These are phyloP conservation scores for Lamellibrachia luymesi DNA, from an alignment of 1,140 invertebrate species.

Conservation along the genomic window DNA sequence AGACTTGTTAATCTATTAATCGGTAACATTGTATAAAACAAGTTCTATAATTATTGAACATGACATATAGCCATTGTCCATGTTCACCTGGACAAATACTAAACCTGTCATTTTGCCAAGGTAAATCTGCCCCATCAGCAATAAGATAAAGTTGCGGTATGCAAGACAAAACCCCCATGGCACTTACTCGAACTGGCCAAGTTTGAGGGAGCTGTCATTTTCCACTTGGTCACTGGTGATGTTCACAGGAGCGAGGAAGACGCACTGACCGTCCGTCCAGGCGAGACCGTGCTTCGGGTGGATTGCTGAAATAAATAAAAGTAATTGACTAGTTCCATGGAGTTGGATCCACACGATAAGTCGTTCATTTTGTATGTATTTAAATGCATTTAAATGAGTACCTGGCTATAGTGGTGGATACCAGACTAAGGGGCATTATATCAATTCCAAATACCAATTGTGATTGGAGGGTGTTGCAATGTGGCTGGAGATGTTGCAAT, in stretches of 20 bases:
- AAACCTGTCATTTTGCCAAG: neutral
- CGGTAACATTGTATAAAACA: neutral
- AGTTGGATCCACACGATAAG: no score
- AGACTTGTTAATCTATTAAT: neutral
- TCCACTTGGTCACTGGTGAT: conserved; percentile 31
- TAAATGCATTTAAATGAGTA: no score
- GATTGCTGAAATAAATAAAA: conserved; percentile 31
- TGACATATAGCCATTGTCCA: neutral
- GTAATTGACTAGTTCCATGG: neutral
- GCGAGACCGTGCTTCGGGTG: conserved; percentile 42
- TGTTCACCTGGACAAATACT: neutral
- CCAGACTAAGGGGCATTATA: no score
- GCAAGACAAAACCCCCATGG: neutral
- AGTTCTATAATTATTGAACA: neutral
- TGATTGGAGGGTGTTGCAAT: neutral
- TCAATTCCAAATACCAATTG: no score
- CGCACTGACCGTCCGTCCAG: conserved; percentile 41
- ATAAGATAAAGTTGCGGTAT: neutral
- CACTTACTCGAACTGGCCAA: conserved; percentile 47
- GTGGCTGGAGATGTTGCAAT: neutral
- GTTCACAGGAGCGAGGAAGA: conserved; percentile 36
- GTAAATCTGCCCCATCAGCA: neutral
- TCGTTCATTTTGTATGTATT: no score
- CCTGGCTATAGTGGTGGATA: no score
- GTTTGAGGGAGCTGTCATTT: conserved; percentile 33